These are phyloP conservation scores for Contarinia nasturtii DNA, from an alignment of 1,140 invertebrate species.

Conservation along the genomic window DNA sequence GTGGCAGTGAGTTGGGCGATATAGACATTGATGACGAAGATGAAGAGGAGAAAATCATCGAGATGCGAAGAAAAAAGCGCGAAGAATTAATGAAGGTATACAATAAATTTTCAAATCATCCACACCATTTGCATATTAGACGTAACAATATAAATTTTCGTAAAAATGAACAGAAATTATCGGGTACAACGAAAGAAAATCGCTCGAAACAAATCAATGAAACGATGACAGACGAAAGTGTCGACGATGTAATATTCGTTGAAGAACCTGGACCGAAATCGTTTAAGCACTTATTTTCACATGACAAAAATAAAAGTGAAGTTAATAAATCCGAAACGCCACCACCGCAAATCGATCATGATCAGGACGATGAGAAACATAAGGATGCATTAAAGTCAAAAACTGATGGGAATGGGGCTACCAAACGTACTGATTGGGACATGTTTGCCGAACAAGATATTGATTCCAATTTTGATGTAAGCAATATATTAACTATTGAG, in stretches of 20 bases:
- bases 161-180: no score
- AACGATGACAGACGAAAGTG: conserved; percentile 6
- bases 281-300: conserved; percentile 5
- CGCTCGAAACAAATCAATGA: no score
- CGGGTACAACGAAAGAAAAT: no score
- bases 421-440: conserved; percentile 45
- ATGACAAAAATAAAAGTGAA: neutral
- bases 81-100: conserved; percentile 75
- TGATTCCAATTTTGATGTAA: conserved; percentile 64
- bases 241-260: conserved; percentile 4
- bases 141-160: no score
- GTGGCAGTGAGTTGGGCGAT: conserved; percentile 39
- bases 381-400: conserved; percentile 14
- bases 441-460: conserved; percentile 84
- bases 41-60: conserved; percentile 87
- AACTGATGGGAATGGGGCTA: conserved; percentile 14
- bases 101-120: neutral
- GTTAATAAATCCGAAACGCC: conserved; percentile 3
- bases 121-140: no score
- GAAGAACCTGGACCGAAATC: conserved; percentile 1
- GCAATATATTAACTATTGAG: conserved; percentile 16
- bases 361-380: conserved; percentile 17
- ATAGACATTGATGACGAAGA: conserved; percentile 76
- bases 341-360: conserved; percentile 6
- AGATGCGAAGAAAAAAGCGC: conserved; percentile 68